Evolutionary conservation across 2,113 vertebrate species (phyloP), one percentile per base, ranked within the genome.

Genomic region (Cynocephalus volans): DNA sequence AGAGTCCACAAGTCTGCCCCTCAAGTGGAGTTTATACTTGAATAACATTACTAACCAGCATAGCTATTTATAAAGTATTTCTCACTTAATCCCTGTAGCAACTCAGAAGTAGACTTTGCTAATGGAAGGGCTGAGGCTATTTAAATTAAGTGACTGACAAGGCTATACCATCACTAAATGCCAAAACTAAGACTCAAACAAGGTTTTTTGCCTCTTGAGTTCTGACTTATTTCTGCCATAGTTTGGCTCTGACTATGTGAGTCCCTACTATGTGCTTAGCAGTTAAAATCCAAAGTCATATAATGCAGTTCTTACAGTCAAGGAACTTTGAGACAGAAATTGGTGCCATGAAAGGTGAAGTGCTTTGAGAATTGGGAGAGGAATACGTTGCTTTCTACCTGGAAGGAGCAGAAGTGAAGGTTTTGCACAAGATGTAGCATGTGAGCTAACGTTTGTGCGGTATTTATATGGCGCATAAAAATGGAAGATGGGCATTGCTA

Each of bases 21-120:
- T 89, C 19, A 75, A 48, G 5, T 89, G 9, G n/a, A 48, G 72
- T 90, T 85, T 90, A 50, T 85, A 73, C 36, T 75, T 23, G 41
- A 41, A 41, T 41, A 41, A 41, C 41, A 41, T 41, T 41, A 41
- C 41, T 41, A 41, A 41, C 41, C 17, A 77, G 48, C 17, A 18
- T 70, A 84, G 13, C 64, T 90, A 5, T 67, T 84, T 94, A 93
- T 3, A 86, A 50, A 73, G 19, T 41, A 62, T 75, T 81, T 90
- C 54, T 89, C 79, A 60, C 41, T 81, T 75, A 48, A 62, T 93
- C 52, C 52, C 26, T 64, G 0, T 77, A 67, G 58, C 48, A 90
- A 26, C n/a, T 84, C 31, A 56, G 77, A 96, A 89, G 58, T 81
- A 96, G 50, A 87, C 52, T 87, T 80, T n/a, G 33, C 41, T 90